Conservation (phyloP, 2,888 invertebrate species). For the Eupsilia transversa region DNA sequence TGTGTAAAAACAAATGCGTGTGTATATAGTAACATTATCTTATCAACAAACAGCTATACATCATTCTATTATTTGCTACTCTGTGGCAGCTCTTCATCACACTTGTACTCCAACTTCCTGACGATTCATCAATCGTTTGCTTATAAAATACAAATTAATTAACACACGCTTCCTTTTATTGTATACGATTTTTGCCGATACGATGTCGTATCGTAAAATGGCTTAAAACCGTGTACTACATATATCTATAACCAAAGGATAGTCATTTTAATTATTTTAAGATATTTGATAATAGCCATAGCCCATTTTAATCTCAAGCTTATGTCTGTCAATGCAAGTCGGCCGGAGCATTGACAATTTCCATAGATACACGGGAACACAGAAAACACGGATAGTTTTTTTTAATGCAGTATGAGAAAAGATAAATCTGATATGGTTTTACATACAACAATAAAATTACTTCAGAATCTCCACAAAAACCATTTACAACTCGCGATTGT, state of each 20-base stretch:
- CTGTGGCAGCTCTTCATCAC: conserved; percentile 51
- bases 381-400: not conserved
- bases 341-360: no score
- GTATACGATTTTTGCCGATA: not conserved
- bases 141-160: conserved; percentile 79
- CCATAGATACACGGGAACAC: not conserved
- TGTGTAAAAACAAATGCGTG: no score
- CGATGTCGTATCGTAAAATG: not conserved
- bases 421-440: not conserved
- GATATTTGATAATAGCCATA: not conserved
- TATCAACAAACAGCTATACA: conserved; percentile 24
- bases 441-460: conserved; percentile 16
- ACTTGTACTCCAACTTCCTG: conserved; percentile 50
- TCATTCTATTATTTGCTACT: conserved; percentile 3
- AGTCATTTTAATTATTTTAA: not conserved
- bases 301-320: not conserved
- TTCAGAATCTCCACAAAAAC: not conserved
- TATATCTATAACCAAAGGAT: not conserved
- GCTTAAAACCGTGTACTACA: not conserved
- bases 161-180: conserved; percentile 57
- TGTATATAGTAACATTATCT: no score
- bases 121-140: conserved; percentile 72
- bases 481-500: conserved; percentile 43
- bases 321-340: no score
- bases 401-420: not conserved